Conservation (phyloP, 2,797 vertebrate genomes). For the Clarias fuscus region DNA sequence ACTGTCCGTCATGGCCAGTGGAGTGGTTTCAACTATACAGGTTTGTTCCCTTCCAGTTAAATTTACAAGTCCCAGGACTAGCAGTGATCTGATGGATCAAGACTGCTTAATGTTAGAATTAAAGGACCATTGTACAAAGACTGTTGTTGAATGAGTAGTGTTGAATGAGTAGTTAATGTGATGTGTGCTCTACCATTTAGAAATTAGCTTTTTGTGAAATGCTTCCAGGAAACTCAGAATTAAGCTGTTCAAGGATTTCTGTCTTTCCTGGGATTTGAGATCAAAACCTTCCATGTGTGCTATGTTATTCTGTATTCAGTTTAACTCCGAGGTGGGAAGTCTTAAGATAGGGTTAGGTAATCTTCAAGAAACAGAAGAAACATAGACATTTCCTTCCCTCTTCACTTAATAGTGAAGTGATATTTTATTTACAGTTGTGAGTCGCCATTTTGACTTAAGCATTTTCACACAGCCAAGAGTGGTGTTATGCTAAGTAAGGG, state of each 20-base stretch:
- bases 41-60: slow-evolving; percentile 65
- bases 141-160: background rate
- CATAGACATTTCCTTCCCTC: background rate
- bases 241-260: background rate
- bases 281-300: background rate
- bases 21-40: slow-evolving; percentile 93
- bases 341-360: background rate
- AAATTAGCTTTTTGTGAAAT: background rate
- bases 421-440: background rate
- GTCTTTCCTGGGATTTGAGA: background rate
- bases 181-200: too few species aligned
- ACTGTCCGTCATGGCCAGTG: slow-evolving; percentile 93
- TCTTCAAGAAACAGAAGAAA: background rate
- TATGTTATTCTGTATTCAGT: background rate
- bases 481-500: background rate
- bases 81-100: background rate
- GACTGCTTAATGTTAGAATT: background rate
- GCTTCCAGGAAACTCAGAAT: background rate
- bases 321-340: background rate
- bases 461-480: background rate
- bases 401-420: background rate
- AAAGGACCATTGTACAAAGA: background rate
- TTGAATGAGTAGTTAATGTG: background rate
- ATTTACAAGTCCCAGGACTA: background rate
- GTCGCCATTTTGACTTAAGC: background rate